Base-by-base conservation (phyloP, 2,113 vertebrate genomes). In the Pseudorhombus dupliciocellatus region DNA sequence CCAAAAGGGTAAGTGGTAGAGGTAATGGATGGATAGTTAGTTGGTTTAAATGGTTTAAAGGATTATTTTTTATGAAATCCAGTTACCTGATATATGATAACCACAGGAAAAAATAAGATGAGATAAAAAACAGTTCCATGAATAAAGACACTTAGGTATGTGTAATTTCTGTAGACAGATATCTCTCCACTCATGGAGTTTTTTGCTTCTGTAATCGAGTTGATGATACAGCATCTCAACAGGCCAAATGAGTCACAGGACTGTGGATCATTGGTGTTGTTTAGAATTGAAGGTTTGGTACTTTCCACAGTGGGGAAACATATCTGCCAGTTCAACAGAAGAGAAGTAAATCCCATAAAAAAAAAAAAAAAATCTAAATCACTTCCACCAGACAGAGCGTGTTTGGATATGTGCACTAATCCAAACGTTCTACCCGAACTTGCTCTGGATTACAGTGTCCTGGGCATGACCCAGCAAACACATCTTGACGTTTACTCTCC, bases 341-440 rank as follows among this genome's bases (percentile, higher is more conserved):
- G 24, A 66, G 0, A 61, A 56, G 50, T 26, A 54, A 68, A 42
- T 59, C 57, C n/a, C 31, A 48, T 44, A 9, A 14, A 62, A 51
- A 25, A 62, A 42, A 42, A n/a, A 42, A 25, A 26, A n/a, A 51
- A 59, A 51, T 28, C 11, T 20, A 50, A 81, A 68, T 67, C 59
- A 60, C 4, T 56, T 68, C 31, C 54, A 75, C 68, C 63, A 56
- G 24, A 50, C 4, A 50, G 26, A 74, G 25, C 59, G 37, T 37
- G 12, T 22, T 16, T n/a, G n/a, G 62, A 60, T 31, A 70, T 71
- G 56, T 46, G 22, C 56, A 61, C 15, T 62, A 51, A 66, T 68
- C 70, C 42, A 71, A 83, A 74, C 57, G 40, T 66, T 72, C 65
- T 37, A 71, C 24, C 66, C 52, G 75, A 66, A 83, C 66, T 44